phyloP scores from a whole-genome alignment of 2,797 vertebrate genomes.

The Clarias laeviceps region DNA sequence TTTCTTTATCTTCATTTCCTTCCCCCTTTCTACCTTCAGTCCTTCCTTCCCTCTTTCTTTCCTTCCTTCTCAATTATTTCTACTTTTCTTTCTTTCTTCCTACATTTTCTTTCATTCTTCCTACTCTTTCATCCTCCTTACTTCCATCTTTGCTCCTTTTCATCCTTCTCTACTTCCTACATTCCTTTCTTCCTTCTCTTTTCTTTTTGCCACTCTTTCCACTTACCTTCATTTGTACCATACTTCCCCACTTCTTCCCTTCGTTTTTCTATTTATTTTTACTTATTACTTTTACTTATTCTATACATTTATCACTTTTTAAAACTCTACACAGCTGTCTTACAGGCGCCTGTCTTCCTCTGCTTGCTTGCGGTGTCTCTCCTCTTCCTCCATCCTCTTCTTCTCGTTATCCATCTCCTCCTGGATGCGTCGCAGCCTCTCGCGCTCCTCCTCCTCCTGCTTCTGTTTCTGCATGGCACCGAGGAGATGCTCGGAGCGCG shows the following conservation, averaged over 20 bases:
- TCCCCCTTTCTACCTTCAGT: background rate
- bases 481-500: slow-evolving; percentile 88
- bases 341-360: slow-evolving; percentile 87
- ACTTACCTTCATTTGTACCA: background rate
- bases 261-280: background rate
- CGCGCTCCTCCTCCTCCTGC: slow-evolving; percentile 92
- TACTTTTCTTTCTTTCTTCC: background rate
- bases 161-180: background rate
- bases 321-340: slow-evolving; percentile 60
- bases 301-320: background rate
- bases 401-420: slow-evolving; percentile 94
- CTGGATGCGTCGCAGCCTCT: slow-evolving; percentile 86
- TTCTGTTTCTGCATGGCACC: slow-evolving; percentile 88
- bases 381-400: slow-evolving; percentile 86
- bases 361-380: slow-evolving; percentile 81
- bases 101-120: no score
- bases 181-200: background rate
- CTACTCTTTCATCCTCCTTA: no score
- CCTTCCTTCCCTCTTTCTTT: background rate
- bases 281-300: background rate
- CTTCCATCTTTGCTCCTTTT: no score
- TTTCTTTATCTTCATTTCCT: background rate
- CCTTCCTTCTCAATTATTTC: background rate
- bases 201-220: background rate
- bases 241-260: background rate